A percentile compares a stretch with the other conserved stretches of the same genome.
These are phyloP conservation scores for Chiloscyllium plagiosum DNA, from an alignment of 2,113 vertebrate species.

Conservation along the genomic window DNA sequence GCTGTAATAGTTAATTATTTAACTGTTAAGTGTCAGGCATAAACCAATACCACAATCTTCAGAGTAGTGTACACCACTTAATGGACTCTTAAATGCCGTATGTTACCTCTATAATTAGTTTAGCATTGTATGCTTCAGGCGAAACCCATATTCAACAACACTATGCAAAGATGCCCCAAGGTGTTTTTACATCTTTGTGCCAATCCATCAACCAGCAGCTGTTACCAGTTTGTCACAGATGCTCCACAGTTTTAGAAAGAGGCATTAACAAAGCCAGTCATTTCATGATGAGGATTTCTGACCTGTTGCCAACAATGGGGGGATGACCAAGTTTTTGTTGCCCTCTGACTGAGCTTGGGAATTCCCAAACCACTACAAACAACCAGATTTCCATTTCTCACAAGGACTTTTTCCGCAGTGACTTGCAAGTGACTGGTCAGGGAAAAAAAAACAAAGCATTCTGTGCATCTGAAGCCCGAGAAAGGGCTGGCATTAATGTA, in stretches of 20 bases:
- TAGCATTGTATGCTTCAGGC: background rate
- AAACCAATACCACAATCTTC: background rate
- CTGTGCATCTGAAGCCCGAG: background rate
- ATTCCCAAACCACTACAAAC: background rate
- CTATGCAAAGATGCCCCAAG: background rate
- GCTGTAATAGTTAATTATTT: background rate
- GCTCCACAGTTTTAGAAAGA: background rate
- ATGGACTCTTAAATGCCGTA: background rate
- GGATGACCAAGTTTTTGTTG: background rate
- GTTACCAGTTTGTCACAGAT: background rate
- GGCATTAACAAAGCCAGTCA: background rate
- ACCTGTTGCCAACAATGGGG: background rate
- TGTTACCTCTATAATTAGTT: background rate
- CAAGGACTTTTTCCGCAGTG: background rate
- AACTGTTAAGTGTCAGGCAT: background rate
- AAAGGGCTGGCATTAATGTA: background rate
- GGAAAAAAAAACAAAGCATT: background rate
- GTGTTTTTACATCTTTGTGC: background rate
- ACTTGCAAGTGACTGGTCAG: background rate
- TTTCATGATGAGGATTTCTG: background rate
- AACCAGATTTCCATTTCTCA: background rate
- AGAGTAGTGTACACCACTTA: background rate
- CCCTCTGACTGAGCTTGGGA: background rate
- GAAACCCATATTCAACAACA: background rate
- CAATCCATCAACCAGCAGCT: background rate